Evolutionary conservation across 2,113 vertebrate genomes (phyloP), one percentile per base, ranked within the genome.

Genomic region (Caretta caretta): DNA sequence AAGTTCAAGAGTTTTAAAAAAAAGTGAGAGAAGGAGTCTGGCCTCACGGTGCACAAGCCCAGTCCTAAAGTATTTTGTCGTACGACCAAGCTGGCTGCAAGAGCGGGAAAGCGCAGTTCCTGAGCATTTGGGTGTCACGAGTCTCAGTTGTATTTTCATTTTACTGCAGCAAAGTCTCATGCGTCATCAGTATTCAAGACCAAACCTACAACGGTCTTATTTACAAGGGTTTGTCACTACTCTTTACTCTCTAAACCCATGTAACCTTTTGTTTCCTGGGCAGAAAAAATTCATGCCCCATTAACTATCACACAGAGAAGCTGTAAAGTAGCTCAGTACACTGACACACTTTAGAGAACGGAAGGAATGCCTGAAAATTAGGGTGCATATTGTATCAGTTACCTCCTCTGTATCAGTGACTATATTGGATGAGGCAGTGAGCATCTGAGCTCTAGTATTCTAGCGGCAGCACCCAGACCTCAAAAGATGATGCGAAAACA

Each of bases 391-490:
- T 14, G 59, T 35, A 17, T 65, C 62, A 17, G 62, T 65, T 65
- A 65, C 31, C 7, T 6, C 6, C 31, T 17, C 14, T 65, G 31
- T 35, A 31, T 35, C 31, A 7, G 31, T 65, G 59, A 35, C 59
- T 16, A 14, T 3, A 35, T 3, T 35, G 59, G 62, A 35, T 65
- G 27, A 35, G 62, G 62, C 62, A 65, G 12, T 35, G 56, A 13
- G 12, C 17, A 12, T 20, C 35, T 0, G 6, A 8, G 8, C 11
- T 8, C 1, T 0, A 24, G 24, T 1, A 0, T 19, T 14, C 35
- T 4, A 8, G n/a, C 42, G 16, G 42, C 50, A 46, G 4, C 0
- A 2, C 9, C n/a, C 54, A 31, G 46, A 2, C 42, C 35, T 0
- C 8, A 2, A 5, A 0, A 0, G 38, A 1, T 4, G 2, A 35